Evolutionary conservation across 1,140 invertebrate species (phyloP).

Genomic region (Caligus rogercresseyi): DNA sequence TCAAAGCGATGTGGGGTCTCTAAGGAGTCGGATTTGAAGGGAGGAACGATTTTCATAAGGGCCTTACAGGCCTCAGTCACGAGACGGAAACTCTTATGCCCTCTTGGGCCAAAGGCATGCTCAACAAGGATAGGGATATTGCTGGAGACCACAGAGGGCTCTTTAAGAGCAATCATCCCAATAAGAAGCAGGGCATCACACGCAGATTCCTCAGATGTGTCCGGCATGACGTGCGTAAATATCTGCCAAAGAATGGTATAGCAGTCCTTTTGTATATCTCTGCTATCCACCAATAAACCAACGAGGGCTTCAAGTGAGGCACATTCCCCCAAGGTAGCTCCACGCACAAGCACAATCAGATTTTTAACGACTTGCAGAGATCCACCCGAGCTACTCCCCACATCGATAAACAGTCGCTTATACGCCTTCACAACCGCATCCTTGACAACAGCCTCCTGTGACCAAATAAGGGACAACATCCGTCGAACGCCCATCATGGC

Average conservation of each 20-base stretch:
- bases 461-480: constrained; percentile 57
- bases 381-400: constrained; percentile 13
- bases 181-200: constrained; percentile 48
- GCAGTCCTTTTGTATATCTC: constrained; percentile 36
- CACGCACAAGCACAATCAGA: constrained; percentile 40
- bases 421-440: constrained; percentile 44
- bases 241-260: constrained; percentile 52
- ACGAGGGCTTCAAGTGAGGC: constrained; percentile 51
- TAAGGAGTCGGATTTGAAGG: constrained; percentile 24
- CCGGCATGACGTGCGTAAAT: constrained; percentile 53
- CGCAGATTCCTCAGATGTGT: constrained; percentile 45
- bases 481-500: constrained; percentile 47
- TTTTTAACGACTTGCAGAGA: constrained; percentile 29
- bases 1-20: constrained; percentile 28
- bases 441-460: constrained; percentile 41
- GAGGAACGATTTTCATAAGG: constrained; percentile 34
- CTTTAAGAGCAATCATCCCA: constrained; percentile 43
- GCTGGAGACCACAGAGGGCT: constrained; percentile 34
- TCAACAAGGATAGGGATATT: constrained; percentile 40
- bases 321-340: constrained; percentile 40
- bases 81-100: constrained; percentile 35
- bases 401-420: constrained; percentile 39
- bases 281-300: constrained; percentile 37
- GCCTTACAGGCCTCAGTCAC: constrained; percentile 41
- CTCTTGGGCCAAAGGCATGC: constrained; percentile 36